Percentiles rank a stretch among this genome's conserved stretches.
Conservation (phyloP, 2,888 invertebrate species). For the Calameuta idolon region DNA sequence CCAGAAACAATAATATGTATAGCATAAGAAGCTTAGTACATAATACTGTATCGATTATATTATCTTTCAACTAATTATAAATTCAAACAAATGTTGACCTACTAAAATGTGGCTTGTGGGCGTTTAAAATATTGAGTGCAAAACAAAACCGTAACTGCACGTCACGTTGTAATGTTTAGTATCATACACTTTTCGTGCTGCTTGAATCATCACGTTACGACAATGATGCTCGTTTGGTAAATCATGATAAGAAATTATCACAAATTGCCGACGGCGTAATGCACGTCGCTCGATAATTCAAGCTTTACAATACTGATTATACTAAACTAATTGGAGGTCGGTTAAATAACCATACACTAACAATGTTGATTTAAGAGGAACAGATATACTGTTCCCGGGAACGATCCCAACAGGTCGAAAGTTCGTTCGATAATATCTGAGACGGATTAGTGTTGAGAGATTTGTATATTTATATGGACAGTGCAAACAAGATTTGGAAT, state of each 20-base stretch:
- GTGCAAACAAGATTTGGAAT: not conserved
- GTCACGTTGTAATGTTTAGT: not conserved
- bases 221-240: not conserved
- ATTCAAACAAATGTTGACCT: not conserved
- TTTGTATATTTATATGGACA: not conserved
- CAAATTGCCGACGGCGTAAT: not conserved
- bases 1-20: not conserved
- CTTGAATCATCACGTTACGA: not conserved
- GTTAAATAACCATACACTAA: not conserved
- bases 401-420: not conserved
- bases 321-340: not conserved
- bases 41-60: not conserved
- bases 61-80: not conserved
- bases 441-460: not conserved
- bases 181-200: not conserved
- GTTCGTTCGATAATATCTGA: not conserved
- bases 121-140: not conserved
- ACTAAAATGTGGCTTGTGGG: not conserved
- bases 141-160: not conserved
- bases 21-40: too few relatives aligned
- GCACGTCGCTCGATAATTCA: not conserved
- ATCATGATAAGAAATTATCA: not conserved
- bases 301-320: not conserved
- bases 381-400: not conserved
- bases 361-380: not conserved